Evolutionary conservation across 2,113 vertebrate genomes (phyloP), one percentile per base, ranked within the genome.

Genomic region (Menidia beryllina): DNA sequence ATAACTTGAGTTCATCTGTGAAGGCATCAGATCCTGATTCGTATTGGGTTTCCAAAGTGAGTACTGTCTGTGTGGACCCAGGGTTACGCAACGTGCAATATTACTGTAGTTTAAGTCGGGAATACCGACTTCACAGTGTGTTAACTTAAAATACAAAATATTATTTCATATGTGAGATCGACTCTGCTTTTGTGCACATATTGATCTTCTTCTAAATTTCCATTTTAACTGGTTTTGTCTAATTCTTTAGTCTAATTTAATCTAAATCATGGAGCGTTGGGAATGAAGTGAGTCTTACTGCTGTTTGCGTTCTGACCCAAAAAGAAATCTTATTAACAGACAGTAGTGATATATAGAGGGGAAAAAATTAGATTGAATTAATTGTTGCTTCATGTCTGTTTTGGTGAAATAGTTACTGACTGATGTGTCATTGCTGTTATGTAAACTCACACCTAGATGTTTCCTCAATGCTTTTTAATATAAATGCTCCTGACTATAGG

Each of bases 1-100:
- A 3, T 23, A 30, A 34, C 41, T 48, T 48, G 45, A 60, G 51
- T 30, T 7, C 21, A 5, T 26, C 30, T 2, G 24, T 41, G 34
- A 65, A 65, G 38, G 39, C 15, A n/a, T 41, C 48, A 17, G 21
- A 26, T 43, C 47, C 2, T 56, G 48, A 30, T 52, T 49, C 39
- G 30, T 48, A 4, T 20, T 11, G 60, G 47, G 19, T 12, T 63
- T 30, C 62, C n/a, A 43, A 17, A 39, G 81, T 86, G 69, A 79
- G 82, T 77, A 69, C n/a, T 26, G 7, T 14, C 20, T 71, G 17
- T 34, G 9, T 39, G n/a, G n/a, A n/a, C n/a, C n/a, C 38, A 13
- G 17, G 41, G n/a, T 45, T 45, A 1, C n/a, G 17, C 13, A 45
- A 15, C 41, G 4, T 7, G 8, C 41, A 1, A 7, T 14, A 19